Evolutionary conservation across 2,797 vertebrate species (phyloP).

Genomic region (Allobates femoralis): DNA sequence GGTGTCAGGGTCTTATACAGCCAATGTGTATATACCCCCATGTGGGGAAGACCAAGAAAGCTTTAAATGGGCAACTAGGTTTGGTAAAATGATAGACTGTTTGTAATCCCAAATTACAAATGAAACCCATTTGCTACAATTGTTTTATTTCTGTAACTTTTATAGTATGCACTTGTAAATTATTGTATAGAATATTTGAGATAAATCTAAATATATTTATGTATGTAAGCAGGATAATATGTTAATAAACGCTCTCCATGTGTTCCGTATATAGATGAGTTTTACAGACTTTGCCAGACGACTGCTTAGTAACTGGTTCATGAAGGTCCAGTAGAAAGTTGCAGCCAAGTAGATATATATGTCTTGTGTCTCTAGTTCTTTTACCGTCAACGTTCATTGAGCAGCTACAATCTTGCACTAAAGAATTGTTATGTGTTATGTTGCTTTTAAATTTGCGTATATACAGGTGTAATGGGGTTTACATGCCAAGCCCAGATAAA

Average conservation of each 20-base stretch:
- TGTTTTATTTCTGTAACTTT: constrained; percentile 56
- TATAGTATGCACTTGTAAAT: constrained; percentile 55
- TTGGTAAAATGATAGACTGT: not conserved
- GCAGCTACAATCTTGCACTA: constrained; percentile 47
- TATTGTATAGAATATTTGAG: constrained; percentile 56
- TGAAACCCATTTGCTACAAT: constrained; percentile 24
- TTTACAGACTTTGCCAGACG: constrained; percentile 10
- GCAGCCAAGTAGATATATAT: not conserved
- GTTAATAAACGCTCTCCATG: constrained; percentile 6
- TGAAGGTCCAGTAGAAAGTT: not conserved
- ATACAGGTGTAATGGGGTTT: not conserved
- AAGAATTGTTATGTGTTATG: constrained; percentile 13
- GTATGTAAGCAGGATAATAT: constrained; percentile 23
- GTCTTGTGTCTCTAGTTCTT: not conserved
- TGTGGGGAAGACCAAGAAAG: not conserved
- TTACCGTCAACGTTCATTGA: not conserved
- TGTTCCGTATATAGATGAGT: constrained; percentile 21
- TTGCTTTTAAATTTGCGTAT: not conserved
- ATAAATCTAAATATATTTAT: constrained; percentile 47
- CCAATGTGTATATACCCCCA: not conserved
- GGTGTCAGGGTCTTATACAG: not conserved
- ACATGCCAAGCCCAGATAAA: not conserved
- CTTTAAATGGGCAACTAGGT: constrained; percentile 31
- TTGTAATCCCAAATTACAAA: not conserved
- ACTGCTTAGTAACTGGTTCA: constrained; percentile 13